Base-by-base conservation (phyloP, 2,888 invertebrate genomes). In the Leptopilina syphax region DNA sequence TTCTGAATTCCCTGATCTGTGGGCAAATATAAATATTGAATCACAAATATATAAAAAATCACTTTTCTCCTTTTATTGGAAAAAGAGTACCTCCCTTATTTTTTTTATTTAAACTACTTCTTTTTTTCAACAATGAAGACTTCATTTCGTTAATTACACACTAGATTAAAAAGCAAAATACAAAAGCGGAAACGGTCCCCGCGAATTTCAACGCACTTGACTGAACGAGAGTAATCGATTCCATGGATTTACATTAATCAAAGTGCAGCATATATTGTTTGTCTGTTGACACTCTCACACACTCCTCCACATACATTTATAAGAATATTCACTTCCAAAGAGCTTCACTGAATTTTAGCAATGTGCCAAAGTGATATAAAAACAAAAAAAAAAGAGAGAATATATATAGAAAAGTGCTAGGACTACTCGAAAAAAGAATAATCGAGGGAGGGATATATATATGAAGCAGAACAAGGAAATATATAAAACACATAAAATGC, bases 401-500 rank as follows among this genome's bases (percentile, higher is more conserved):
- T 7, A 47, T 47, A 50, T 50, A 50, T 50, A 8, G 44, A 50
- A 50, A 10, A 50, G 50, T 50, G 50, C 12, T 10, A 10, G 50
- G 50, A 50, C 50, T 9, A 50, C 12, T 50, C 10, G 50, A 50
- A 50, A 50, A 50, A 50, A 50, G 50, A 2, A 34, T 3, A 34
- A 4, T 2, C 34, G 34, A 34, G 50, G 77, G 65, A 65, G 77
- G 78, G 57, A 73, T 66, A 47, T 60, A 44, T 18, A 18, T 18
- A 18, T 50, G 79, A 77, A 65, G 77, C 34, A 34, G 65, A 76
- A 50, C 10, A 73, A 57, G 63, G 34, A 76, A n/a, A 54, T 60
- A 65, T 76, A 76, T 34, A 66, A 50, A 73, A 77, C 76, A 79
- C 68, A 80, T 79, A 81, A 80, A 80, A 82, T 83, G 84, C 85